Percentiles rank a stretch among this genome's conserved stretches.
phyloP scores from a whole-genome alignment of 2,888 invertebrate species.

The Pammene aurita region DNA sequence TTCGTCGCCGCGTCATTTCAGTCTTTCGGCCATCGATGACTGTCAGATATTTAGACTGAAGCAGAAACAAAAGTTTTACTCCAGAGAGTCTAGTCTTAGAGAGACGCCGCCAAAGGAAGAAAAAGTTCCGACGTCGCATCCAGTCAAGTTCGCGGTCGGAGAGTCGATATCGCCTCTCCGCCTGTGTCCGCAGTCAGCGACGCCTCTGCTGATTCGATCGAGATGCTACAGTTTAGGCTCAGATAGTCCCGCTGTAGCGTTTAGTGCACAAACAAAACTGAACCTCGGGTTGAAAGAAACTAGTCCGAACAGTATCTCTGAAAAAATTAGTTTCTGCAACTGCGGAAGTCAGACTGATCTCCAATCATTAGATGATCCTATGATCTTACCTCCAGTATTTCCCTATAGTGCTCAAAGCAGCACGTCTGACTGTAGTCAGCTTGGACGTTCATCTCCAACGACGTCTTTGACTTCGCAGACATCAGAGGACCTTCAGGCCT shows the following conservation, averaged over 20 bases:
- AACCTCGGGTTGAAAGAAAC: conserved; percentile 84
- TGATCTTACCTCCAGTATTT: conserved; percentile 76
- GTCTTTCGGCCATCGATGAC: conserved; percentile 86
- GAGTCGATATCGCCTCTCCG: conserved; percentile 84
- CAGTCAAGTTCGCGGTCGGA: conserved; percentile 87
- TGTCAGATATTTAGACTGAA: conserved; percentile 77
- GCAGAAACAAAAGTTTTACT: conserved; percentile 73
- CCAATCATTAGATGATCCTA: conserved; percentile 85
- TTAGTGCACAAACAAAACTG: conserved; percentile 85
- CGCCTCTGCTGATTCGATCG: conserved; percentile 65
- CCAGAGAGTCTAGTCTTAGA: conserved; percentile 74
- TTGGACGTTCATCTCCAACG: conserved; percentile 82
- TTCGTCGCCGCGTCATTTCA: conserved; percentile 86
- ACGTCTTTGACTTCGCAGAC: conserved; percentile 79
- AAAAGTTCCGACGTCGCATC: conserved; percentile 59
- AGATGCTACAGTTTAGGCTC: conserved; percentile 88
- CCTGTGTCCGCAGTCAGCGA: conserved; percentile 58
- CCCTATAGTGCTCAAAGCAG: conserved; percentile 76
- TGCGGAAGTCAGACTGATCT: conserved; percentile 90
- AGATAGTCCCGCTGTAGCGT: conserved; percentile 77
- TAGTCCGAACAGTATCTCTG: conserved; percentile 69
- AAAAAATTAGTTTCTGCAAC: conserved; percentile 83
- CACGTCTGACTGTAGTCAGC: conserved; percentile 82
- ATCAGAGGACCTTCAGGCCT: conserved; percentile 88
- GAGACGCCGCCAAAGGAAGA: conserved; percentile 73